phyloP scores from a whole-genome alignment of 2,797 vertebrate genomes.

The Staurois parvus region DNA sequence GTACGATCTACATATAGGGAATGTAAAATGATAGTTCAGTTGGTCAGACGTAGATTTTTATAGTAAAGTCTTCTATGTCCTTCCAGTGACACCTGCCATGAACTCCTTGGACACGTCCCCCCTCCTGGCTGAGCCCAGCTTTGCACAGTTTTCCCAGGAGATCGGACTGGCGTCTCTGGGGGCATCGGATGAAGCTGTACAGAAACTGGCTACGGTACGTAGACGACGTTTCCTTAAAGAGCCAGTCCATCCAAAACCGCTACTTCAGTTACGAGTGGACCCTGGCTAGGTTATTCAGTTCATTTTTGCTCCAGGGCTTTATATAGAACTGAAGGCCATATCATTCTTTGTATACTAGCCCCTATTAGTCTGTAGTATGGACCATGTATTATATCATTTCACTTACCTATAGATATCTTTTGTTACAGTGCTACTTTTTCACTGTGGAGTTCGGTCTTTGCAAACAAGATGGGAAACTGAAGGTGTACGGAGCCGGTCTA shows the following conservation, averaged over 20 bases:
- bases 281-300: background rate
- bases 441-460: constrained; percentile 98
- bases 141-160: constrained; percentile 96
- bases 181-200: constrained; percentile 90
- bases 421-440: constrained; percentile 94
- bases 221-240: background rate
- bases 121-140: constrained; percentile 92
- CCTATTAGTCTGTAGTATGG: too few relatives aligned
- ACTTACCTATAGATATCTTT: constrained; percentile 2
- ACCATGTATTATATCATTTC: background rate
- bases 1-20: too few relatives aligned
- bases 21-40: too few relatives aligned
- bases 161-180: constrained; percentile 93
- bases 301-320: too few relatives aligned
- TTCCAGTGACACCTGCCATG: constrained; percentile 92
- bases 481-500: constrained; percentile 94
- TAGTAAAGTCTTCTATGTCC: constrained; percentile 34
- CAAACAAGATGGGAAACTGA: constrained; percentile 93
- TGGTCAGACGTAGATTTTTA: too few relatives aligned
- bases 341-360: too few relatives aligned
- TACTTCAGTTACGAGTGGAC: background rate
- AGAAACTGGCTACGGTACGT: constrained; percentile 92
- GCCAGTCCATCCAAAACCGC: too few relatives aligned
- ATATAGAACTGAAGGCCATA: too few relatives aligned
- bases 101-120: constrained; percentile 93